A percentile compares a stretch with the other conserved stretches of the same genome.
These are phyloP conservation scores for Coregonus sp. DNA, from an alignment of 2,797 vertebrate species.

Conservation along the genomic window DNA sequence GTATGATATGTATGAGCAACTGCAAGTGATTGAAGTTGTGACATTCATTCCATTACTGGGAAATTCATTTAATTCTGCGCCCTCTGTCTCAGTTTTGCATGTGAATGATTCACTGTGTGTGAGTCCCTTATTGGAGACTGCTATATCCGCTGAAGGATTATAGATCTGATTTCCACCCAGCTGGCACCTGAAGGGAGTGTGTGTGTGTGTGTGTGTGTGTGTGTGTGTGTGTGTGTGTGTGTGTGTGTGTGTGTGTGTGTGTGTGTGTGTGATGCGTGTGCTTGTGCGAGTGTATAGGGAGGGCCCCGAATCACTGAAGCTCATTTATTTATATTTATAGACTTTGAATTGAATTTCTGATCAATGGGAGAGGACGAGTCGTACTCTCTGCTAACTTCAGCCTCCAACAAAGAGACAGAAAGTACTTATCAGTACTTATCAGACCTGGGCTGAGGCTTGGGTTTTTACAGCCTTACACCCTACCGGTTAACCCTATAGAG, in stretches of 20 bases:
- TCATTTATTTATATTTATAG: slow-evolving; percentile 73
- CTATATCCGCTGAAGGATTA: slow-evolving; percentile 60
- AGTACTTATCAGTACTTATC: slow-evolving; percentile 39
- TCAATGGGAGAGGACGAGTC: slow-evolving; percentile 63
- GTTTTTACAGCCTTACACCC: neutral
- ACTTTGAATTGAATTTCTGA: slow-evolving; percentile 75
- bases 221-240: neutral
- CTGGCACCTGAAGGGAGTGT: slow-evolving; percentile 50
- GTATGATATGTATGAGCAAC: slow-evolving; percentile 64
- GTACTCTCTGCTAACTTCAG: slow-evolving; percentile 44
- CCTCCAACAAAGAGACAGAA: slow-evolving; percentile 37
- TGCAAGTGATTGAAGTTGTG: slow-evolving; percentile 76
- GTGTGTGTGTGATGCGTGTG: neutral
- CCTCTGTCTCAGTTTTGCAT: slow-evolving; percentile 72
- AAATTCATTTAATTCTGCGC: slow-evolving; percentile 77
- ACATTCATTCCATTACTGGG: slow-evolving; percentile 76
- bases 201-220: neutral
- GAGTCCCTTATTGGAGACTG: slow-evolving; percentile 50
- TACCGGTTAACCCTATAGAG: neutral
- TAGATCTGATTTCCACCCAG: slow-evolving; percentile 58
- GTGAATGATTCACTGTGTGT: slow-evolving; percentile 63
- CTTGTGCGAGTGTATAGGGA: slow-evolving; percentile 11
- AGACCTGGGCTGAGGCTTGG: slow-evolving; percentile 10
- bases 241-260: neutral
- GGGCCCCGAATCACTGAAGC: slow-evolving; percentile 44